Evolutionary conservation across 1,140 invertebrate genomes (phyloP).

Genomic region (Apocrypta bakeri): DNA sequence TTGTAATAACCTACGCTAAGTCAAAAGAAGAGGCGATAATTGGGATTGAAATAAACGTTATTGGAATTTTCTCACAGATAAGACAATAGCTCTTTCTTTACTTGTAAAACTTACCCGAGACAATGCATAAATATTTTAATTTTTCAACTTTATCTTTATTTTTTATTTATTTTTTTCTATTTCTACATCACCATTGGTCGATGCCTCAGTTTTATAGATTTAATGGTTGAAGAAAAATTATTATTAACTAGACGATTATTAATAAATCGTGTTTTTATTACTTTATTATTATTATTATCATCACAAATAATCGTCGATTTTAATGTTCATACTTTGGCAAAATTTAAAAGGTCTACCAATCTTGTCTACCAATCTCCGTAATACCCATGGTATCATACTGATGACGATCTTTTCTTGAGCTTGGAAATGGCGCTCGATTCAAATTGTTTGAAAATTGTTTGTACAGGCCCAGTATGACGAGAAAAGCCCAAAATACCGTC

Average conservation of each 20-base stretch:
- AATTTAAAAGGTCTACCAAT: too few relatives aligned
- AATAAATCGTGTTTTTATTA: too few relatives aligned
- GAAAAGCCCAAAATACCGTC: constrained; percentile 73
- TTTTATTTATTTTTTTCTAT: background rate
- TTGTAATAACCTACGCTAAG: constrained; percentile 47
- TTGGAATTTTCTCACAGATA: constrained; percentile 48
- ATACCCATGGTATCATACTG: too few relatives aligned
- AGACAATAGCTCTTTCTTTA: constrained; percentile 6
- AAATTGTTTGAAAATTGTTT: constrained; percentile 36
- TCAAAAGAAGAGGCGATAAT: constrained; percentile 40
- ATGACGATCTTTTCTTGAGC: background rate
- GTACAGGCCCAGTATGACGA: constrained; percentile 71
- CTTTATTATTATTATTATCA: too few relatives aligned
- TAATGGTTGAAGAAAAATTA: too few relatives aligned
- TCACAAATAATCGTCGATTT: too few relatives aligned
- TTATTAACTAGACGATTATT: too few relatives aligned
- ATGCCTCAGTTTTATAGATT: too few relatives aligned
- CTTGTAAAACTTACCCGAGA: background rate
- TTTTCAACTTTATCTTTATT: background rate
- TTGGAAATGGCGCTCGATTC: constrained; percentile 26
- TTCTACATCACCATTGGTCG: background rate
- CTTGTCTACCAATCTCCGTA: too few relatives aligned
- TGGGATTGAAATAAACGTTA: constrained; percentile 52
- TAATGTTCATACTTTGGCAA: too few relatives aligned
- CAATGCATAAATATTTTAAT: too few relatives aligned